Base-by-base conservation (phyloP, 2,113 vertebrate genomes). In the Myotis yumanensis region DNA sequence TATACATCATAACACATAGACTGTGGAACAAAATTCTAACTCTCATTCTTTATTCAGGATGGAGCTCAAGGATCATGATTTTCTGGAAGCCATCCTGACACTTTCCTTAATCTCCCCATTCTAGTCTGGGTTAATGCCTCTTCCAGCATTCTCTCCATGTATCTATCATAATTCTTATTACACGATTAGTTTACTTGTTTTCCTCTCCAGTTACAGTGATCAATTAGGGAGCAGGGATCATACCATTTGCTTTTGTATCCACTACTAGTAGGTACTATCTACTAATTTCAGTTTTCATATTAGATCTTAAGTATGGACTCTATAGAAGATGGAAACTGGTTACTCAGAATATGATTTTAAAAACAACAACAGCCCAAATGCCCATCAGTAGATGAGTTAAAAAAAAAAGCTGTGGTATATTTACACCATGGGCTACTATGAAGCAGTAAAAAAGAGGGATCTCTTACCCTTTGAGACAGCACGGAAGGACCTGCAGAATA, bases 211-310 rank as follows among this genome's bases (percentile, higher is more conserved):
- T 16, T 66, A 17, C 5, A 86, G 20, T 46, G 37, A 75, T 71
- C 20, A 68, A 0, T 15, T 43, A 80, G 22, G 82, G 40, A 69
- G 40, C 5, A 79, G 17, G 3, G 40, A 46, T 30, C 15, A 64
- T 40, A 30, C 0, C 30, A 85, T 72, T 81, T 76, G 23, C n/a
- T 84, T 86, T 90, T 68, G 7, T 87, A 73, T 73, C 15, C 12
- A 64, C 1, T 92, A 75, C 5, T 9, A 82, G 23, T 40, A 84
- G 35, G 57, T 80, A 12, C 2, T 73, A 2, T 64, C 23, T 37
- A 11, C 12, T 92, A 80, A 71, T 87, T 92, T 93, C 20, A 64
- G 9, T 52, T 94, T 93, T 91, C 59, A 59, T 71, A 43, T 59
- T 90, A 46, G 28, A 80, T 73, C 79, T 64, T 73, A 84, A 79